Conservation (phyloP, 1,140 invertebrate genomes). For the Panagrolaimus sp. region DNA sequence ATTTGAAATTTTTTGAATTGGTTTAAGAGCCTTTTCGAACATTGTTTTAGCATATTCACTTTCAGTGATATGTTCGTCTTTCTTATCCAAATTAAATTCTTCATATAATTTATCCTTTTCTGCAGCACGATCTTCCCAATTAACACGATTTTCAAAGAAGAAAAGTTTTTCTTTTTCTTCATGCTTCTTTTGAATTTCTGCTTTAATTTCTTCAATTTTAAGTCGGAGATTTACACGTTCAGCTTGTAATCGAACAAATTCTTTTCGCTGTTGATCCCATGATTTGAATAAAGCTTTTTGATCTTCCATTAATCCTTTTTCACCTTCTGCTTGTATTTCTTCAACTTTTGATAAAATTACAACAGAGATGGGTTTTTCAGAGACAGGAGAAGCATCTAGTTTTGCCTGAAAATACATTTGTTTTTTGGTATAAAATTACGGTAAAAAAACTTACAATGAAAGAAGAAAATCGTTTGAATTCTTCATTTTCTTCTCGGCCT, state of each 20-base stretch:
- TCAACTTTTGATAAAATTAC: no score
- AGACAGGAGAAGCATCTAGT: background rate
- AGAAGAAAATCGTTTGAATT: background rate
- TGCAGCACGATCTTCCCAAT: constrained; percentile 49
- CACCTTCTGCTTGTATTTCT: constrained; percentile 23
- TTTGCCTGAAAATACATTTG: background rate
- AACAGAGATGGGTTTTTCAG: no score
- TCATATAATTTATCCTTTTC: constrained; percentile 41
- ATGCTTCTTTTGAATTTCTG: constrained; percentile 29
- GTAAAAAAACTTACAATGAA: background rate
- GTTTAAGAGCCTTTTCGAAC: constrained; percentile 35
- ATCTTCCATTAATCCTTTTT: constrained; percentile 17
- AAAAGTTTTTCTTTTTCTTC: constrained; percentile 43
- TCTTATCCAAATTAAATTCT: constrained; percentile 34
- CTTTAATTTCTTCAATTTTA: constrained; percentile 41
- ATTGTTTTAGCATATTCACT: constrained; percentile 41
- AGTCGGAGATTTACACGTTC: constrained; percentile 32
- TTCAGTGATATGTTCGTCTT: constrained; percentile 33
- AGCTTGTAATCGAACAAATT: constrained; percentile 27
- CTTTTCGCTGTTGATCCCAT: constrained; percentile 48
- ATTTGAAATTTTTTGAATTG: constrained; percentile 16
- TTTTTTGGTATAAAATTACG: background rate
- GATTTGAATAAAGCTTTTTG: constrained; percentile 41
- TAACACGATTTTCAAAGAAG: constrained; percentile 56
- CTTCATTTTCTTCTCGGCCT: constrained; percentile 6